phyloP scores from a whole-genome alignment of 2,888 invertebrate genomes.

The Tetragonisca angustula region DNA sequence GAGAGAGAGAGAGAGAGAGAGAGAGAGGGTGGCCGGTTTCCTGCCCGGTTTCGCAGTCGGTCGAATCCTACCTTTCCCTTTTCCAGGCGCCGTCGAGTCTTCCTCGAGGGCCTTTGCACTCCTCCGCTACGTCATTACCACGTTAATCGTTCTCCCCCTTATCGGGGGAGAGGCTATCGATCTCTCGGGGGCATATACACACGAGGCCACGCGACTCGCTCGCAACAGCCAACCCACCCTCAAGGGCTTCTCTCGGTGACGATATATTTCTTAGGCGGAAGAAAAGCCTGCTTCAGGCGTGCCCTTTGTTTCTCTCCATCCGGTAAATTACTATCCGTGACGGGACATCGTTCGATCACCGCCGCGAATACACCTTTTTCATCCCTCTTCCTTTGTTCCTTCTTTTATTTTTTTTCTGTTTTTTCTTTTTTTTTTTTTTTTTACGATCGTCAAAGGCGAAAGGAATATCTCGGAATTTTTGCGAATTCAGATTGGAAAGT shows the following conservation, averaged over 20 bases:
- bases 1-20: constrained; percentile 43
- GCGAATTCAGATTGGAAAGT: too few species aligned
- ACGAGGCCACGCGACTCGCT: constrained; percentile 49
- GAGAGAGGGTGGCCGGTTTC: not conserved
- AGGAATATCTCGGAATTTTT: not conserved
- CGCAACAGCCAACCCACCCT: not conserved
- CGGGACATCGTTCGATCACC: constrained; percentile 35
- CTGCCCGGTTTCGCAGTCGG: constrained; percentile 29
- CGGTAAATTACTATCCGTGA: constrained; percentile 37
- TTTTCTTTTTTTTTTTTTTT: not conserved
- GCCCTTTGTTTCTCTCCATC: constrained; percentile 35
- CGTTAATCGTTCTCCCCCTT: constrained; percentile 63
- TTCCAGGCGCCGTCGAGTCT: constrained; percentile 59
- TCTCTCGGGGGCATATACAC: constrained; percentile 31
- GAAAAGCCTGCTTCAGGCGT: constrained; percentile 33
- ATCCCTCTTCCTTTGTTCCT: not conserved
- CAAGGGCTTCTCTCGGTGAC: not conserved
- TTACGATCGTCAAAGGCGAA: not conserved
- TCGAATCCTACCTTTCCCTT: constrained; percentile 63
- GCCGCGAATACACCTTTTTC: constrained; percentile 1
- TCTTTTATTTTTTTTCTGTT: not conserved
- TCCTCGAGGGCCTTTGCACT: constrained; percentile 61
- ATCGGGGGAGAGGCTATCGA: constrained; percentile 59
- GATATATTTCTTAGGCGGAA: constrained; percentile 50
- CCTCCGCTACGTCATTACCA: constrained; percentile 62